phyloP scores from a whole-genome alignment of 2,113 vertebrate species.

The Pyrgilauda ruficollis region DNA sequence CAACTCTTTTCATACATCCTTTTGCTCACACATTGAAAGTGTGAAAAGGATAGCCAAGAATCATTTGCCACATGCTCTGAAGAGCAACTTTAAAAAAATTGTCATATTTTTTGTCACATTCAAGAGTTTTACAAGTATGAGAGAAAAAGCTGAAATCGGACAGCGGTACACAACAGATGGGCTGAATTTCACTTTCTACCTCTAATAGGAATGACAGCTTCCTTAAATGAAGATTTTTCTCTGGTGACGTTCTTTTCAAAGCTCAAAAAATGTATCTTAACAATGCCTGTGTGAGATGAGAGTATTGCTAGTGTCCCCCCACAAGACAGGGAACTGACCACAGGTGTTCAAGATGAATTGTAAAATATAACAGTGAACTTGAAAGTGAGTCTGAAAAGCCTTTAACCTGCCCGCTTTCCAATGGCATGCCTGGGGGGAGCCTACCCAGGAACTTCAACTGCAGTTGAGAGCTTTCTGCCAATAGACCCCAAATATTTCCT shows the following conservation, averaged over 20 bases:
- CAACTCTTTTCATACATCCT: neutral
- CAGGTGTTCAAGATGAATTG: neutral
- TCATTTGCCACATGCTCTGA: conserved; percentile 3
- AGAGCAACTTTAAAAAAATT: neutral
- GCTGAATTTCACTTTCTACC: conserved; percentile 3
- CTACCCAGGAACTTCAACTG: neutral
- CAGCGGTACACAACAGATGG: neutral
- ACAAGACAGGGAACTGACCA: neutral
- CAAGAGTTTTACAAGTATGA: conserved; percentile 18
- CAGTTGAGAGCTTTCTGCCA: neutral
- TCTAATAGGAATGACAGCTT: conserved; percentile 10
- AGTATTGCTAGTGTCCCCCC: neutral
- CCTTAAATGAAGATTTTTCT: neutral
- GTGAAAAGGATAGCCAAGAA: neutral
- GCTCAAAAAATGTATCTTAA: neutral
- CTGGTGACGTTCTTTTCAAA: neutral
- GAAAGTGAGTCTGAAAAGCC: neutral
- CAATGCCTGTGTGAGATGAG: neutral
- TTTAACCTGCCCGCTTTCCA: neutral
- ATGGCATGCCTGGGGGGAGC: neutral
- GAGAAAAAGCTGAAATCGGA: conserved; percentile 45
- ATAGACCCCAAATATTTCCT: neutral
- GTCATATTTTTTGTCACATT: neutral
- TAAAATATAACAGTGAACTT: neutral
- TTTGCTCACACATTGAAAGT: conserved; percentile 18